Base-by-base conservation (phyloP, 2,797 vertebrate genomes). In the Spinus olivaceus region DNA sequence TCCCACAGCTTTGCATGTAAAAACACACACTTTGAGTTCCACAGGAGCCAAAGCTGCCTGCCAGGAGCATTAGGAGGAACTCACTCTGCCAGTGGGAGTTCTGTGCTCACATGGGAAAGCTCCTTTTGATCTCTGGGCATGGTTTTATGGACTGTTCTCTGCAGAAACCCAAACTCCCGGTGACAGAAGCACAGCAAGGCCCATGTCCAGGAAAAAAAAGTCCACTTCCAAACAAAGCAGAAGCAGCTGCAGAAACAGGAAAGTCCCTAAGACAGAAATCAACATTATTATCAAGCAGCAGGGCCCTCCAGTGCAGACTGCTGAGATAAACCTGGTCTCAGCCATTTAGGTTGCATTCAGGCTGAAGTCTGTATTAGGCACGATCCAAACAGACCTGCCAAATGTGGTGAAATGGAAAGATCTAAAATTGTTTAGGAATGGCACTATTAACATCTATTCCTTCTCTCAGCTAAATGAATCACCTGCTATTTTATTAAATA, bases 401-500 rank as follows among this genome's bases (percentile, higher is more conserved):
- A 87, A 85, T 50, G 23, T 27, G 61, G 35, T 88, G 86, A 88
- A 90, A 90, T 16, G 59, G 57, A 78, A 82, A 65, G 41, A 90
- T 35, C 30, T 56, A 59, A 51, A 66, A 77, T 76, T 83, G 24
- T 59, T 83, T 81, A 74, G 54, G 59, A 94, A 60, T 46, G 39
- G 59, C 3, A 9, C 35, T 91, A 33, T 81, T 86, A 83, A 83
- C 54, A 76, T 35, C 76, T 87, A 54, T 86, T 73, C 39, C 33
- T 88, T 89, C 65, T 81, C 35, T 71, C 81, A 86, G 73, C 50
- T 81, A 76, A 91, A 84, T 69, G 28, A 71, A 65, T 69, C 69
- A 69, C 65, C 32, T 56, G n/a, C 51, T 35, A 28, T 25, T 65
- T 83, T 72, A 54, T 78, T 65, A 86, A 90, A 65, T 67, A 70